phyloP scores from a whole-genome alignment of 1,140 invertebrate genomes.

The Drosophila ercepeae region DNA sequence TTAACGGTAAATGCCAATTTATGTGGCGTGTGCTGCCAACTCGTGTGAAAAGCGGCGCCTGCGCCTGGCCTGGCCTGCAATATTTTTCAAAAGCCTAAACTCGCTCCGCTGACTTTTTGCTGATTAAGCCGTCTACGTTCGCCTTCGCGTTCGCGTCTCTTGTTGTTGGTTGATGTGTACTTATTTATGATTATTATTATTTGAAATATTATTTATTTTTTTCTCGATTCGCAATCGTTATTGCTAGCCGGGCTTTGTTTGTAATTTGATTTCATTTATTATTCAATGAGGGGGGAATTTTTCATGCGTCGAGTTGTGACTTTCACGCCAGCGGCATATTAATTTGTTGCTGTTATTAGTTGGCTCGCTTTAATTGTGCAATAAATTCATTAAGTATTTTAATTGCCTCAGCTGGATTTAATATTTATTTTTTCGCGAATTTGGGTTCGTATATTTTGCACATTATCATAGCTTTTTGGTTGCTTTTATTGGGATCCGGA shows the following conservation, averaged over 20 bases:
- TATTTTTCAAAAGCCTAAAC: slow-evolving; percentile 30
- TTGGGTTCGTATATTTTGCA: neutral
- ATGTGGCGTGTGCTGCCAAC: slow-evolving; percentile 63
- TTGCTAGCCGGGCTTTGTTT: slow-evolving; percentile 26
- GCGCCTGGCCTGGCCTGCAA: slow-evolving; percentile 39
- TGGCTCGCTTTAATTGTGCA: slow-evolving; percentile 68
- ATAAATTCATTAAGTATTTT: slow-evolving; percentile 79
- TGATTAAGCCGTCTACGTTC: slow-evolving; percentile 52
- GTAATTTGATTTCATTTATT: slow-evolving; percentile 70
- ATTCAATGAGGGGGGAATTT: slow-evolving; percentile 47
- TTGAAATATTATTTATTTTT: slow-evolving; percentile 13
- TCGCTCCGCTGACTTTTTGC: slow-evolving; percentile 35
- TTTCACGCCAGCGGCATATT: slow-evolving; percentile 71
- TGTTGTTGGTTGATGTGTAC: slow-evolving; percentile 25
- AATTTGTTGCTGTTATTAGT: slow-evolving; percentile 50
- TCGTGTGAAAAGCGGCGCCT: slow-evolving; percentile 75
- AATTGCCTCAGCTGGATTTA: slow-evolving; percentile 56
- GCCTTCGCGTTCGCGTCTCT: slow-evolving; percentile 27
- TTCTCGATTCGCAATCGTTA: slow-evolving; percentile 31
- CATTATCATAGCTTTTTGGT: slow-evolving; percentile 6
- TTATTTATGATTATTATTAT: slow-evolving; percentile 39
- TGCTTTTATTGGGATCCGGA: slow-evolving; percentile 26
- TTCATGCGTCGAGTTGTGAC: slow-evolving; percentile 58
- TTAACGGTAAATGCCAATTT: slow-evolving; percentile 60
- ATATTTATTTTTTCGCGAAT: slow-evolving; percentile 47